Evolutionary conservation across 2,113 vertebrate species (phyloP), one percentile per base, ranked within the genome.

Genomic region (Pelecanus crispus): DNA sequence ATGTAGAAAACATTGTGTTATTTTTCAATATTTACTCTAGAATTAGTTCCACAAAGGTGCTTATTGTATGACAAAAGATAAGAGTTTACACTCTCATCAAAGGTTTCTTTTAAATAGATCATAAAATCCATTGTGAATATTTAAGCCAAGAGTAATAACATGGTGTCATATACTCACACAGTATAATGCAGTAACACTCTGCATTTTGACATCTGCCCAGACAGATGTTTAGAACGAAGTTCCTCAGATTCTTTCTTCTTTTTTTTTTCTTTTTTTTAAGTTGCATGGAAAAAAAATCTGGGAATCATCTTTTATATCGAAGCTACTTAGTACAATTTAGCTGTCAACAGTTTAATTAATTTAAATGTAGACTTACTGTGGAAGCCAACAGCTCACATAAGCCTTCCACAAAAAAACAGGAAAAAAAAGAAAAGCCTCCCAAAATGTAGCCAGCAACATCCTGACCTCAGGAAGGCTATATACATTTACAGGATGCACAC

Each of bases 121-220:
- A 83, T 95, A 96, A 97, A 98, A 94, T 71, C 86, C 92, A 84
- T 79, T 91, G 92, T 88, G 97, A 96, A 96, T 97, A 96, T 95
- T 97, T 97, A 95, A 96, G 88, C 84, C 77, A 94, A 86, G 86
- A 97, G 94, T 88, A 96, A 96, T 95, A 98, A 97, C 81, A 80
- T 12, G 9, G 95, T 97, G 94, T 96, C 96, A 97, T 81, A 97
- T 86, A 97, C 80, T 97, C 89, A 83, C 92, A 89, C 32, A 90
- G 94, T 38, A 90, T 65, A 95, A 88, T 77, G 92, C 63, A 92
- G 26, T 58, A 96, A 96, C 86, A 88, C 92, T 94, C 73, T 94
- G 71, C 93, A 96, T 98, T 97, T 94, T 98, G 95, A 98, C 97
- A 97, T 97, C 97, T 98, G 97, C 96, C 97, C 93, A 96, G 96